Conservation (phyloP, 2,888 invertebrate species). For the Troglohyphantes excavatus region DNA sequence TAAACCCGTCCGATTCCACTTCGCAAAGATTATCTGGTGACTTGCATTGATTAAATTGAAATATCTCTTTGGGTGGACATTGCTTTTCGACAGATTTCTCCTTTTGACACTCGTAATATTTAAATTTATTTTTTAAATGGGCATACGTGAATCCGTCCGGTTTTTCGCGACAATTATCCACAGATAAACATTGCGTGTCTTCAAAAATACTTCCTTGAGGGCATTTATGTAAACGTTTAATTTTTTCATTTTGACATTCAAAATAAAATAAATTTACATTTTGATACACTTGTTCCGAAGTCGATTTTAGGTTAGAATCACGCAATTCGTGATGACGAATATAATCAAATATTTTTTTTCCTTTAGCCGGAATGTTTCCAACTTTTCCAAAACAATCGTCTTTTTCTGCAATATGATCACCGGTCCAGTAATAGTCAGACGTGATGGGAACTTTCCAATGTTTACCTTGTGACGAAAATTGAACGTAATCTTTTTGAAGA, state of each 20-base stretch:
- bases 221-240: not conserved
- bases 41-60: not conserved
- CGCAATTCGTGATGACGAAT: not conserved
- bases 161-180: not conserved
- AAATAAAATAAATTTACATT: not conserved
- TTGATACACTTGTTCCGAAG: not conserved
- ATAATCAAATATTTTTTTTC: conserved; percentile 9
- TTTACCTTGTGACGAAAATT: not conserved
- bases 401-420: not conserved
- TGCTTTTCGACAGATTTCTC: not conserved
- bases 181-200: not conserved
- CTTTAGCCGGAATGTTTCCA: not conserved
- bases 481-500: not conserved
- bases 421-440: not conserved
- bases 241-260: conserved; percentile 9
- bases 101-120: not conserved
- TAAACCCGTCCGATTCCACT: conserved; percentile 3
- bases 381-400: conserved; percentile 15
- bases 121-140: not conserved
- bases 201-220: not conserved
- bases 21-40: not conserved
- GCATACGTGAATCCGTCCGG: not conserved
- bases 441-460: not conserved
- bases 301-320: too few species aligned
- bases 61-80: conserved; percentile 7